Base-by-base conservation (phyloP, 2,797 vertebrate species). In the Xenops minutus region DNA sequence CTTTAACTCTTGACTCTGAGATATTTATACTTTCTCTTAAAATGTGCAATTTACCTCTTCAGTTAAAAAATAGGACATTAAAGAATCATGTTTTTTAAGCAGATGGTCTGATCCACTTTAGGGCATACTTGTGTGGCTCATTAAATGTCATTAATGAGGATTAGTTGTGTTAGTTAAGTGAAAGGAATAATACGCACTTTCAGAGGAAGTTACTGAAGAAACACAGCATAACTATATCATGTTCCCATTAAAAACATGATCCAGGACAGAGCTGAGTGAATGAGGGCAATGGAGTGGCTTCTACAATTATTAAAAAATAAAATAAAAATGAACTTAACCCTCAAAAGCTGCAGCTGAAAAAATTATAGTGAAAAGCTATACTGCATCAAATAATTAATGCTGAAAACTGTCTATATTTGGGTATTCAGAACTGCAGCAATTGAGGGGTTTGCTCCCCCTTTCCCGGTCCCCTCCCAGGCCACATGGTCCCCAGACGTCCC, bases 291-390 rank as follows among this genome's bases (percentile, higher is more conserved):
- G n/a, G 5, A 18, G 16, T 81, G 36, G 63, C 36, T 91, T 90
- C 41, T 66, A 55, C 7, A 5, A 27, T 52, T 84, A 56, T 46
- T 78, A 82, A 95, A 44, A 96, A 93, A 92, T 61, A 89, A 94
- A 86, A 87, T 66, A 59, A 80, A 96, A 96, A 81, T 63, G 4
- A 67, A 71, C 43, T 87, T 93, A 95, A 90, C 34, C 13, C 74
- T 95, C 92, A 93, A 78, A 95, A 96, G 68, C 62, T 84, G 59
- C 84, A 95, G 63, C 49, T 94, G 72, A 91, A 95, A 96, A 96
- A 90, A 30, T 58, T 20, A 83, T 71, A 93, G 41, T 52, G 56
- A 95, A 88, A 92, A 84, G 8, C 34, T 66, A 29, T 84, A n/a
- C 41, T 54, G 20, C 9, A 29, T 59, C 14, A 55, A 79, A 81